A percentile compares a stretch with the other conserved stretches of the same genome.
phyloP scores from a whole-genome alignment of 2,797 vertebrate species.

The Uromys caudimaculatus region DNA sequence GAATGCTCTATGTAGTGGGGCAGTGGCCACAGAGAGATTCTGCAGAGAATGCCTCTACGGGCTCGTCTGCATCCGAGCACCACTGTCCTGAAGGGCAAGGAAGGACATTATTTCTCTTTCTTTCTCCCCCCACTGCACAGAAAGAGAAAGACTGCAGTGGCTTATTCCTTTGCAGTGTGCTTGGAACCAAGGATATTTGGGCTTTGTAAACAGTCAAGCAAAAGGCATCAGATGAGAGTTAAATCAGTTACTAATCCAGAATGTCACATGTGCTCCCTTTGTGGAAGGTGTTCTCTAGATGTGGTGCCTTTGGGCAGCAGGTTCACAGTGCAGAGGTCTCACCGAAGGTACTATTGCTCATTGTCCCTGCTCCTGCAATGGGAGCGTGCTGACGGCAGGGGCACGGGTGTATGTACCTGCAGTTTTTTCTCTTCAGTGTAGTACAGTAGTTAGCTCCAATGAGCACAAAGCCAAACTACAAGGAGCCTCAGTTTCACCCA shows the following conservation, averaged over 20 bases:
- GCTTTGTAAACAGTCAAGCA: constrained; percentile 43
- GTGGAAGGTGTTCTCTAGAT: not conserved
- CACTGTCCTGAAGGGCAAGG: not conserved
- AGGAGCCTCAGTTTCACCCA: not conserved
- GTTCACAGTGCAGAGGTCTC: fast-evolving
- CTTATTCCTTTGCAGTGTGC: not conserved
- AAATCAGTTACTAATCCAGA: constrained; percentile 30
- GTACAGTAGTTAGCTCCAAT: not conserved
- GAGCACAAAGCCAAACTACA: fast-evolving
- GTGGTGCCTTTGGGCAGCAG: not conserved
- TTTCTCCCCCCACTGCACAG: fast-evolving
- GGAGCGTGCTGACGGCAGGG: not conserved
- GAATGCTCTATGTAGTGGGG: fast-evolving
- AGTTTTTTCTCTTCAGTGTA: not conserved
- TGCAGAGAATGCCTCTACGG: fast-evolving
- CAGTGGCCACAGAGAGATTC: not conserved
- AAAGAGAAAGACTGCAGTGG: not conserved
- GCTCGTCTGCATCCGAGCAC: not conserved
- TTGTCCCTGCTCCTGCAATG: not conserved
- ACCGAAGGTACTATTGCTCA: fast-evolving
- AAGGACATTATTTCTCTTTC: not conserved
- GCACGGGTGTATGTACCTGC: fast-evolving
- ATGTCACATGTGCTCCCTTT: fast-evolving
- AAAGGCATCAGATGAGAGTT: not conserved
- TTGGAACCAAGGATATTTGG: not conserved